A percentile compares a stretch with the other conserved stretches of the same genome.
These are phyloP conservation scores for Drosophila gunungcola DNA, from an alignment of 1,140 invertebrate genomes.

Conservation along the genomic window DNA sequence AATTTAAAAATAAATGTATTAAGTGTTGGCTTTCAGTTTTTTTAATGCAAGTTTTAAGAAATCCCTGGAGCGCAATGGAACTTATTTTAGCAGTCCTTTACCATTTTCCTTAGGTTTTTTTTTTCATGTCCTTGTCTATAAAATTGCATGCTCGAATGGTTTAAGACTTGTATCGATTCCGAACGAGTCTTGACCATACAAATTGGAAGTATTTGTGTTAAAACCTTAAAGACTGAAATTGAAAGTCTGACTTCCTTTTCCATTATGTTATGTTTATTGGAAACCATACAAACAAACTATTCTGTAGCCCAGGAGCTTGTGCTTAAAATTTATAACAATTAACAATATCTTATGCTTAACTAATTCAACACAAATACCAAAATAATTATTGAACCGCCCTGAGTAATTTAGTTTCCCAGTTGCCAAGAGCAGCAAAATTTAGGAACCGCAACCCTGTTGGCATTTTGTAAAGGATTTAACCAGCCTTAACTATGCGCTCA, in stretches of 20 bases:
- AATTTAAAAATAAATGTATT: background rate
- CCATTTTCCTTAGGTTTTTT: slow-evolving; percentile 12
- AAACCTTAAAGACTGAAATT: background rate
- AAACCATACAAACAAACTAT: background rate
- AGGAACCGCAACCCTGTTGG: slow-evolving; percentile 14
- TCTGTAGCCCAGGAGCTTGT: too few relatives aligned
- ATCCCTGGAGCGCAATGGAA: slow-evolving; percentile 1
- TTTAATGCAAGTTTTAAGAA: background rate
- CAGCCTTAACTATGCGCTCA: background rate
- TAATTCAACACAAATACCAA: background rate
- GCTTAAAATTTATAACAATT: too few relatives aligned
- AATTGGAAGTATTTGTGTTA: slow-evolving; percentile 10
- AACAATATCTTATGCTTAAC: too few relatives aligned
- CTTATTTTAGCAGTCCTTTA: slow-evolving; percentile 18
- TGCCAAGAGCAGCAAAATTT: slow-evolving; percentile 14
- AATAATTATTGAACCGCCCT: background rate
- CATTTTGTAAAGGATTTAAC: background rate
- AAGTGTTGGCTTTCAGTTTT: background rate
- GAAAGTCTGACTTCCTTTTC: too few relatives aligned
- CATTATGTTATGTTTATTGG: slow-evolving; percentile 1
- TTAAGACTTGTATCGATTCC: background rate
- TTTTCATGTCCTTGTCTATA: background rate
- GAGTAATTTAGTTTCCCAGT: background rate
- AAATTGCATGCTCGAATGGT: slow-evolving; percentile 11
- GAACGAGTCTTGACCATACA: background rate